Percentiles rank a stretch among this genome's conserved stretches.
Conservation (phyloP, 2,888 invertebrate genomes). For the Drosophila meridionalis region DNA sequence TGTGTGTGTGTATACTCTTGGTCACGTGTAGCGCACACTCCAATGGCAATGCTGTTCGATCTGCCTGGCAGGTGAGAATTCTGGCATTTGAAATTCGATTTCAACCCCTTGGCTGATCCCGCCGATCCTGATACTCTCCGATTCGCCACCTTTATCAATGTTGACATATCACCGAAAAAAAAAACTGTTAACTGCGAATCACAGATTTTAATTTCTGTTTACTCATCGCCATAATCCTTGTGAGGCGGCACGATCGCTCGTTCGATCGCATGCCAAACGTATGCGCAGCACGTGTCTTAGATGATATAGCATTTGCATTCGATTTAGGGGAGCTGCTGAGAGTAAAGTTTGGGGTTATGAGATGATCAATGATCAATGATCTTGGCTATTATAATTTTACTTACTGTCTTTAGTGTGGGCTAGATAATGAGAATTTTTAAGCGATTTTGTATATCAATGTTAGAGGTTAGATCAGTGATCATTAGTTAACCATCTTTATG, state of each 20-base stretch:
- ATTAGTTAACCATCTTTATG: neutral
- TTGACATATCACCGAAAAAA: constrained; percentile 46
- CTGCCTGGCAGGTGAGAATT: constrained; percentile 60
- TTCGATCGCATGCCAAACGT: constrained; percentile 40
- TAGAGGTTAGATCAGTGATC: neutral
- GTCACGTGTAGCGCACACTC: constrained; percentile 76
- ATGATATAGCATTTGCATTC: neutral
- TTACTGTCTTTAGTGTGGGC: neutral
- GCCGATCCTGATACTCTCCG: constrained; percentile 27
- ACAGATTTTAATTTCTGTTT: constrained; percentile 53
- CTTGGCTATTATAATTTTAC: too few relatives aligned
- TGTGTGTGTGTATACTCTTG: constrained; percentile 14
- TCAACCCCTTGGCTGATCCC: constrained; percentile 47
- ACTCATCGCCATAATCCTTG: constrained; percentile 60
- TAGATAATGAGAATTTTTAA: neutral
- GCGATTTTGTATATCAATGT: neutral
- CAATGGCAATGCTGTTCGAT: constrained; percentile 51
- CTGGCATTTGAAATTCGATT: constrained; percentile 15
- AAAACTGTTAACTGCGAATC: constrained; percentile 21
- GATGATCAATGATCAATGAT: neutral
- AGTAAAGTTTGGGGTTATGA: neutral
- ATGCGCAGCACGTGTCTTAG: constrained; percentile 45
- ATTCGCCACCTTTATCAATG: constrained; percentile 56
- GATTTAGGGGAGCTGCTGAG: neutral
- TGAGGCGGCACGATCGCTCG: constrained; percentile 48